A percentile compares a stretch with the other conserved stretches of the same genome.
Conservation (phyloP, 30 jellyfish, hydroid and myxozoan species). For the Pseudorhiza aurosa region DNA sequence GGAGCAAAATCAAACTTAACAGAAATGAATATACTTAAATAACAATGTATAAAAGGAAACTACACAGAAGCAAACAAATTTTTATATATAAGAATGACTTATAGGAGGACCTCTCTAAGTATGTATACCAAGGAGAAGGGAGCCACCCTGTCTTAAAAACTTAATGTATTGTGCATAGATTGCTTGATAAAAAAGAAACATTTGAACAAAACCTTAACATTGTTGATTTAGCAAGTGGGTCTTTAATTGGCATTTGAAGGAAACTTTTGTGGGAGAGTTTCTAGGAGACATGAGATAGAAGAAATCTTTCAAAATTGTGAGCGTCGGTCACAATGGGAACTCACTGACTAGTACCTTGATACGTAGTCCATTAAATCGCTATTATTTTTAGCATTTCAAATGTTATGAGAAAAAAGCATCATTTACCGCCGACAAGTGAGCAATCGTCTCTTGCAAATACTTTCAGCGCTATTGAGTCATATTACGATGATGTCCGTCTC, state of each 20-base stretch:
- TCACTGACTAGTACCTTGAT: no score
- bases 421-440: no score
- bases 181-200: background rate
- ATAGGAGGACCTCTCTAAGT: background rate
- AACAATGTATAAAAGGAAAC: background rate
- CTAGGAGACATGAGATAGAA: no score
- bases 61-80: background rate
- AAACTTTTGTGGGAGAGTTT: constrained; percentile 18
- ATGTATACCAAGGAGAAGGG: background rate
- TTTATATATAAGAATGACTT: background rate
- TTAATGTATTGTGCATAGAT: background rate
- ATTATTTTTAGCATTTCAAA: no score
- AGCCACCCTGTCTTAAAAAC: background rate
- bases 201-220: background rate
- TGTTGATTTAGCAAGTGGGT: constrained; percentile 11
- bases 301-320: no score
- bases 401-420: no score
- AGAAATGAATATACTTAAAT: background rate
- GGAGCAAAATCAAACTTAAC: background rate
- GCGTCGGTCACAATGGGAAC: no score
- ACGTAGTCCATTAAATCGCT: no score
- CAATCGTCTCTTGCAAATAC: no score
- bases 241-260: constrained; percentile 14
- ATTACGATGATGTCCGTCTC: no score
- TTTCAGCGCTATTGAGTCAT: no score